phyloP scores from a whole-genome alignment of 2,888 invertebrate species.

The Physocephala rufipes region DNA sequence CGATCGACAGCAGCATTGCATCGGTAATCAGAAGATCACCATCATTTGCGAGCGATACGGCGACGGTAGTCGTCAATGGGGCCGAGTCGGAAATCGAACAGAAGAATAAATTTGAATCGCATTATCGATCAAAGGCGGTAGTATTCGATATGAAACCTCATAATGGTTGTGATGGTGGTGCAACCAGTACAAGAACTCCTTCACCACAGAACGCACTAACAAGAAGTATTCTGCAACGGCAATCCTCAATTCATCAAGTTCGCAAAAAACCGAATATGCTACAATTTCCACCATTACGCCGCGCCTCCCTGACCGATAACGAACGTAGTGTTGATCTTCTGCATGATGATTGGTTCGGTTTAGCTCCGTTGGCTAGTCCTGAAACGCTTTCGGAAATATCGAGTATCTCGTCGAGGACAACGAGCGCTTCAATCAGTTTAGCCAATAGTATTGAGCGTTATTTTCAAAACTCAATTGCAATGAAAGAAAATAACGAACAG shows the following conservation, averaged over 20 bases:
- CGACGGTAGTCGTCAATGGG: constrained; percentile 55
- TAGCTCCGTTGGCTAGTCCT: constrained; percentile 83
- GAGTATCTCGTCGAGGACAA: constrained; percentile 76
- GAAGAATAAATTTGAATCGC: constrained; percentile 5
- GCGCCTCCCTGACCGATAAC: constrained; percentile 57
- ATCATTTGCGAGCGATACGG: constrained; percentile 61
- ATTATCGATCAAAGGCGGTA: constrained; percentile 57
- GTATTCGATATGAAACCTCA: constrained; percentile 60
- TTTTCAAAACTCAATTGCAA: constrained; percentile 54
- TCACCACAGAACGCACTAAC: constrained; percentile 49
- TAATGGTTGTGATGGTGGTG: constrained; percentile 24
- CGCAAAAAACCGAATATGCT: constrained; percentile 54
- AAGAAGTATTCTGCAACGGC: constrained; percentile 54
- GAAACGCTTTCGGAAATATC: constrained; percentile 85
- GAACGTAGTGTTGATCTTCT: constrained; percentile 67
- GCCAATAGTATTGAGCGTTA: constrained; percentile 63
- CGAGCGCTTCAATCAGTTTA: constrained; percentile 69
- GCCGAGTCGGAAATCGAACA: constrained; percentile 3
- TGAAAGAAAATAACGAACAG: constrained; percentile 38
- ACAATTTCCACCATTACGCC: constrained; percentile 53
- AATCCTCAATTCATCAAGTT: constrained; percentile 54
- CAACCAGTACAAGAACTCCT: constrained; percentile 39
- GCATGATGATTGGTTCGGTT: constrained; percentile 74
- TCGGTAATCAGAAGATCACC: constrained; percentile 59
- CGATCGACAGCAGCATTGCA: constrained; percentile 60